Percentiles rank a stretch among this genome's conserved stretches.
Conservation (phyloP, 2,113 vertebrate genomes). For the Suncus etruscus region DNA sequence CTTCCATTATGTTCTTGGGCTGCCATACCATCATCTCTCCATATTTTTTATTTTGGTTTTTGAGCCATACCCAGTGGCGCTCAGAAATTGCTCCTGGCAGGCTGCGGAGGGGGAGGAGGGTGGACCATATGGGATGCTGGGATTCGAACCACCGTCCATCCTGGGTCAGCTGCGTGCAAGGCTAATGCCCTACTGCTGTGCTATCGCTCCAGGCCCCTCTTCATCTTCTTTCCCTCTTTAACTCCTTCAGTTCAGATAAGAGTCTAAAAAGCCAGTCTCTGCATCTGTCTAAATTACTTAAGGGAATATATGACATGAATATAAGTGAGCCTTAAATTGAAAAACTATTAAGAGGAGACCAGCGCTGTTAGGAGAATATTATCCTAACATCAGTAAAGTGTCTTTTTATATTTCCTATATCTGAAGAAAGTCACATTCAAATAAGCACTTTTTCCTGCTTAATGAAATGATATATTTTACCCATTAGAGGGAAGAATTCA, state of each 20-base stretch:
- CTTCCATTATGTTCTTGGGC: too few relatives aligned
- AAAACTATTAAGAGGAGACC: conserved; percentile 6
- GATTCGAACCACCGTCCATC: too few relatives aligned
- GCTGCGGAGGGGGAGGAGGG: too few relatives aligned
- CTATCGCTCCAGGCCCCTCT: too few relatives aligned
- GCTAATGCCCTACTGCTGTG: too few relatives aligned
- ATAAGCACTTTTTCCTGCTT: conserved; percentile 37
- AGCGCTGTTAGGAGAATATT: conserved; percentile 22
- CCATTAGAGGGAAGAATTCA: not conserved
- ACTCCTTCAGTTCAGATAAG: not conserved
- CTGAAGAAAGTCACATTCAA: conserved; percentile 34
- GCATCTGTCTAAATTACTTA: conserved; percentile 43
- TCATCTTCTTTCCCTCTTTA: not conserved
- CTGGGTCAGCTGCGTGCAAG: too few relatives aligned
- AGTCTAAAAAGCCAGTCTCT: not conserved
- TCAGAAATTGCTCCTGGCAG: too few relatives aligned
- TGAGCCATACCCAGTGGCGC: too few relatives aligned
- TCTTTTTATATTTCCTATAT: conserved; percentile 30
- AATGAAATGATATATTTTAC: conserved; percentile 6
- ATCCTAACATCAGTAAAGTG: not conserved
- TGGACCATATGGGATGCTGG: too few relatives aligned
- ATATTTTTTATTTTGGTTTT: not conserved
- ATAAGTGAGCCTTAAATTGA: not conserved
- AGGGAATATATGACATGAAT: conserved; percentile 35
- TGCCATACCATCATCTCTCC: not conserved